Percentiles rank a stretch among this genome's conserved stretches.
These are phyloP conservation scores for Entelurus aequoreus DNA, from an alignment of 2,113 vertebrate species.

Conservation along the genomic window DNA sequence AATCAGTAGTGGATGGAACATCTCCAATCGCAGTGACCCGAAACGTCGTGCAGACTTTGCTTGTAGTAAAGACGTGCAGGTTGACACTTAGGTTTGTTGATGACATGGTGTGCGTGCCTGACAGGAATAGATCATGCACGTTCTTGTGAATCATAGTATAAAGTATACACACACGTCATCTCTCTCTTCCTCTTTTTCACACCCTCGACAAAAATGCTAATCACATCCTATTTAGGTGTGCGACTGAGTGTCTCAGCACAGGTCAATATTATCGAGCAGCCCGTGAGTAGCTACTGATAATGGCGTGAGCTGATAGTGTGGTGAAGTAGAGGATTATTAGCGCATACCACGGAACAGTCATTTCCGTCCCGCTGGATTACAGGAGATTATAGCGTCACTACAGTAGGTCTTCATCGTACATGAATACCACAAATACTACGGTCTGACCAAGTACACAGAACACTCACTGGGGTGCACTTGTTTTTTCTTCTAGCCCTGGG, in stretches of 20 bases:
- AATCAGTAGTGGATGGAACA: conserved; percentile 47
- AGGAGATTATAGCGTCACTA: background rate
- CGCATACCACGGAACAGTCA: conserved; percentile 1
- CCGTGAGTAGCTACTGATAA: conserved; percentile 61
- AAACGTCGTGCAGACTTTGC: conserved; percentile 58
- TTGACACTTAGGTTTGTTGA: background rate
- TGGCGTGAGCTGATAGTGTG: conserved; percentile 42
- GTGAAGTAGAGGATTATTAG: conserved; percentile 33
- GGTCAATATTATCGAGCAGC: conserved; percentile 67
- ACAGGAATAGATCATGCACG: background rate
- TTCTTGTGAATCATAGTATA: background rate
- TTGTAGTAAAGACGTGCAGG: conserved; percentile 15
- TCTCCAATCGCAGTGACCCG: conserved; percentile 63
- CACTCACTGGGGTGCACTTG: no score
- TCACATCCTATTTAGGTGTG: conserved; percentile 47
- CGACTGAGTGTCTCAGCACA: conserved; percentile 30
- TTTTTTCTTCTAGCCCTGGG: no score
- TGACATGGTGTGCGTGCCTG: background rate
- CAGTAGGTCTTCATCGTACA: no score
- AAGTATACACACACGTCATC: conserved; percentile 4
- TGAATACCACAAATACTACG: no score
- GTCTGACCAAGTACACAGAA: no score
- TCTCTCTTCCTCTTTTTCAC: no score
- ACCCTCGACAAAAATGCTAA: background rate
- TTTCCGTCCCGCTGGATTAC: conserved; percentile 6